A percentile compares a stretch with the other conserved stretches of the same genome.
These are phyloP conservation scores for Ephydatia muelleri DNA, from an alignment of 37 sponge, comb jelly and placozoan species.

Conservation along the genomic window DNA sequence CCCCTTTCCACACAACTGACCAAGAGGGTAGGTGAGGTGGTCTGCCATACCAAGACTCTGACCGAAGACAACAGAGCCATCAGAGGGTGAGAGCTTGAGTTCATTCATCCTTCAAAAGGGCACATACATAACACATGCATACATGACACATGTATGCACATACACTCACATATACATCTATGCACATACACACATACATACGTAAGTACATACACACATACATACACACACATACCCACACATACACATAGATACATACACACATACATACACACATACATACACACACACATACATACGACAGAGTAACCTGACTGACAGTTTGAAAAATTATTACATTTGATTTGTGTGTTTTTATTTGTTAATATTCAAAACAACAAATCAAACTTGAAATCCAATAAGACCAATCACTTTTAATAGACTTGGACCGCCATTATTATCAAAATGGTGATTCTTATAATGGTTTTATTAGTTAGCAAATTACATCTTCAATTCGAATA, in stretches of 20 bases:
- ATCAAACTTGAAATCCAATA: no score
- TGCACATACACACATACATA: slow-evolving; percentile 13
- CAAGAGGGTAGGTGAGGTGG: slow-evolving; percentile 77
- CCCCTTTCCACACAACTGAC: not conserved
- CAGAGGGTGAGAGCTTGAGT: slow-evolving; percentile 20
- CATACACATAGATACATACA: not conserved
- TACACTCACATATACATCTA: not conserved
- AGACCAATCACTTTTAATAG: no score
- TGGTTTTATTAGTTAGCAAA: no score
- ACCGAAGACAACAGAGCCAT: slow-evolving; percentile 79
- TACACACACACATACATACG: slow-evolving; percentile 5
- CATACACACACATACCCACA: slow-evolving; percentile 10
- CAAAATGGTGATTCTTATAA: no score
- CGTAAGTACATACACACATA: not conserved
- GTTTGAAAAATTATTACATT: no score
- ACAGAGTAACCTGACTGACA: not conserved
- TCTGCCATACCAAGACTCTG: slow-evolving; percentile 93
- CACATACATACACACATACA: not conserved
- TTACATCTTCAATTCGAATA: no score
- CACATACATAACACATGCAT: not conserved
- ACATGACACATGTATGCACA: not conserved
- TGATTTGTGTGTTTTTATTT: no score
- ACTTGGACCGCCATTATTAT: no score
- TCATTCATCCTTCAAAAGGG: slow-evolving; percentile 30
- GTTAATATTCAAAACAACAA: no score